Conservation (phyloP, 2,888 invertebrate genomes). For the Uropetala carovei region DNA sequence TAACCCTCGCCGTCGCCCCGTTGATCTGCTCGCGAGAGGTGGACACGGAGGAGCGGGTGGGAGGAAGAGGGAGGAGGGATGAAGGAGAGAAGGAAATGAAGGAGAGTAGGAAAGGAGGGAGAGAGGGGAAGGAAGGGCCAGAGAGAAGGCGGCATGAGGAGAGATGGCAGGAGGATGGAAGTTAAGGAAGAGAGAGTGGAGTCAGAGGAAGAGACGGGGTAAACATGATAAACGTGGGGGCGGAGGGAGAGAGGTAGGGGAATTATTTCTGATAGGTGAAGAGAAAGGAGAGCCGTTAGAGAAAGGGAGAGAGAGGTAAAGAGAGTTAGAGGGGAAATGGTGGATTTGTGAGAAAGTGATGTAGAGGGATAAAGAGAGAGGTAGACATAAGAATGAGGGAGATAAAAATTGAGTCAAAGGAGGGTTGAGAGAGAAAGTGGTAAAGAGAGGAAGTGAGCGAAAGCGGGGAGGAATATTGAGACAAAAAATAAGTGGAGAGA, state of each 20-base stretch:
- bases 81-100: neutral
- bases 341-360: neutral
- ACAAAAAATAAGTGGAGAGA: neutral
- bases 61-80: neutral
- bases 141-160: neutral
- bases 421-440: neutral
- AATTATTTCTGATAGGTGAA: too few relatives aligned
- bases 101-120: neutral
- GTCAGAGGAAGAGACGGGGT: slow-evolving; percentile 49
- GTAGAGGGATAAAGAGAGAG: too few relatives aligned
- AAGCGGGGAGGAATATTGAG: neutral
- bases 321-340: too few relatives aligned
- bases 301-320: too few relatives aligned
- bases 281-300: too few relatives aligned
- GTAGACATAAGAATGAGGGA: neutral
- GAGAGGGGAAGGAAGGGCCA: neutral
- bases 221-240: slow-evolving; percentile 18
- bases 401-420: neutral
- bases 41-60: slow-evolving; percentile 60
- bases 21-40: slow-evolving; percentile 65
- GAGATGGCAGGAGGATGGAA: too few relatives aligned
- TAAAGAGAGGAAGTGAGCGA: neutral
- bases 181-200: slow-evolving; percentile 67
- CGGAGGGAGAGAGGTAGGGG: neutral
- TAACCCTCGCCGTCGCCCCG: neutral